A percentile compares a stretch with the other conserved stretches of the same genome.
These are phyloP conservation scores for Atlantisia rogersi DNA, from an alignment of 2,113 vertebrate genomes.

Conservation along the genomic window DNA sequence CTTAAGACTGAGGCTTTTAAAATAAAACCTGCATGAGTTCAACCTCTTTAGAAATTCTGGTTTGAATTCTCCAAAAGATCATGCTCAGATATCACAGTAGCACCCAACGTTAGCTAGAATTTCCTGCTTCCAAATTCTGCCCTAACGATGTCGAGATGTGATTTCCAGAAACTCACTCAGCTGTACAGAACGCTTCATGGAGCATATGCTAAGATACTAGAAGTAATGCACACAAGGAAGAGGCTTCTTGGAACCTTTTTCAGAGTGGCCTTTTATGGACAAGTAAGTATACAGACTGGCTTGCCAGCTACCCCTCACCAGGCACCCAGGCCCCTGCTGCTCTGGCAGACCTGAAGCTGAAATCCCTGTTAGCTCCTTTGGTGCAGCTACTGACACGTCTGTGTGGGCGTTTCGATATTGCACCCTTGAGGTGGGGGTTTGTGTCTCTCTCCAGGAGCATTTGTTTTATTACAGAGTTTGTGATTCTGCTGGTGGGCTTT, in stretches of 20 bases:
- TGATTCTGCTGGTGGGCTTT: no score
- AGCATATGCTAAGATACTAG: conserved; percentile 94
- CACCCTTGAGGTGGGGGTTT: no score
- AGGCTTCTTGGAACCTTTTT: conserved; percentile 95
- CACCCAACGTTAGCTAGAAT: background rate
- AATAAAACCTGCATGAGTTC: background rate
- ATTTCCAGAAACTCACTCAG: conserved; percentile 89
- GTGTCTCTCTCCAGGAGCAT: no score
- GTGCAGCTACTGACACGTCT: no score
- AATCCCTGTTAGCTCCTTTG: no score
- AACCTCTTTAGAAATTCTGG: background rate
- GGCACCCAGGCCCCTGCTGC: background rate
- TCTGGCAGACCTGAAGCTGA: no score
- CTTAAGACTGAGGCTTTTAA: background rate
- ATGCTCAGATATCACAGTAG: background rate
- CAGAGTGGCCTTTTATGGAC: conserved; percentile 95
- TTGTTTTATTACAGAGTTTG: no score
- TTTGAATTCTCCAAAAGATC: background rate
- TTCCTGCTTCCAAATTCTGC: background rate
- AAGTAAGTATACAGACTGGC: conserved; percentile 74
- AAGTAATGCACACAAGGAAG: conserved; percentile 90
- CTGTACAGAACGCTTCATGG: conserved; percentile 92
- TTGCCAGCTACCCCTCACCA: background rate
- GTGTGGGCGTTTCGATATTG: no score
- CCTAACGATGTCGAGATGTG: background rate